A percentile compares a stretch with the other conserved stretches of the same genome.
These are phyloP conservation scores for Pangasius mekongensis DNA, from an alignment of 2,797 vertebrate genomes.

Conservation along the genomic window DNA sequence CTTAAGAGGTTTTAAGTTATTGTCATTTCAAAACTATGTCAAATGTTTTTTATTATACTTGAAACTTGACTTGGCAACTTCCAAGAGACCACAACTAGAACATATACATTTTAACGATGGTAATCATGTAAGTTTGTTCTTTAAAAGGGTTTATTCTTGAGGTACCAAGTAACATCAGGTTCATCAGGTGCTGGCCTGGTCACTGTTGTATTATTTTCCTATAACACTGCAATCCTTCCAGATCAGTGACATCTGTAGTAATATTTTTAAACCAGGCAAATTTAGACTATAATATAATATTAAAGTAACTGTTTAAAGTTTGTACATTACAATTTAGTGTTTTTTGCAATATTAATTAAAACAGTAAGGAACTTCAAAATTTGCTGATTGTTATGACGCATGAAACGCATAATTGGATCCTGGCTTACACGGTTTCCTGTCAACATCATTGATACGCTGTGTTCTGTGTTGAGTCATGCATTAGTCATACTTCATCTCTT, in stretches of 20 bases:
- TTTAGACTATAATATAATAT: not conserved
- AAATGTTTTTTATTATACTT: not conserved
- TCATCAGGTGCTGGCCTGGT: not conserved
- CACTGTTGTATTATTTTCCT: not conserved
- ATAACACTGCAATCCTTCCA: not conserved
- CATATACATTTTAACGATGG: not conserved
- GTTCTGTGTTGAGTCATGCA: slow-evolving; percentile 35
- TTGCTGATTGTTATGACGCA: slow-evolving; percentile 21
- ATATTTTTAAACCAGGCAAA: not conserved
- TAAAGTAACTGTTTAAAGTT: not conserved
- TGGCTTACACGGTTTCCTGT: slow-evolving; percentile 35
- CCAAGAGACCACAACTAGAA: not conserved
- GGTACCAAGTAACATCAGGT: not conserved
- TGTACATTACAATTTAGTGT: not conserved
- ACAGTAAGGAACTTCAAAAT: not conserved
- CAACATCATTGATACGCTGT: slow-evolving; percentile 29
- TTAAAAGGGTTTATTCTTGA: not conserved
- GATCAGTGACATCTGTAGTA: not conserved
- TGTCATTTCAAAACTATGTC: not conserved
- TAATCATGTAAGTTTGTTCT: not conserved
- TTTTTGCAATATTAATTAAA: not conserved
- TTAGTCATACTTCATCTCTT: slow-evolving; percentile 37
- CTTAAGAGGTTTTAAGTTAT: not conserved
- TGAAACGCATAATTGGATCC: slow-evolving; percentile 50
- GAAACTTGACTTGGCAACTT: not conserved